Base-by-base conservation (phyloP, 1,140 invertebrate genomes). In the Brachystomella parvula region DNA sequence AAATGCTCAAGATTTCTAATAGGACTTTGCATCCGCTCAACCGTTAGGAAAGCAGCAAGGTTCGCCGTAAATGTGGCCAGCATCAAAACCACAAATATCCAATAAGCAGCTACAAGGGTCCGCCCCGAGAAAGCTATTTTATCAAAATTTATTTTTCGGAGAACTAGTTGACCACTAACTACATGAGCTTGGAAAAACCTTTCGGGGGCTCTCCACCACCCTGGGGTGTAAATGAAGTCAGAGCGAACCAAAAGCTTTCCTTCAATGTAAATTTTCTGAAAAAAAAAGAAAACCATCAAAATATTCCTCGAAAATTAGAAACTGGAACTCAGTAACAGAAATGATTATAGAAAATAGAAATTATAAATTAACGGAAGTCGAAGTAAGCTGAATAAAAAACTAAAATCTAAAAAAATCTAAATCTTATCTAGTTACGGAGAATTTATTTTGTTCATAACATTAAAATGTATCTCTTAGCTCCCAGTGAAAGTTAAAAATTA, bases 1-100 rank as follows among this genome's bases (percentile, higher is more conserved):
- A 95, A 77, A 75, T 93, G 91, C 74, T 94, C 90, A 74, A 95
- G 77, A 0, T 89, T 92, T 73, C 90, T 87, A 0, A 94, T 89
- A 0, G 90, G 89, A 1, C 88, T 87, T 83, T 92, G 91, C 93
- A 95, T 95, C 76, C 92, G 85, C 79, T 94, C 94, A 1, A 97
- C 94, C 0, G 94, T 98, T 0, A 98, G 82, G 77, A 69, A 72
- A 49, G 67, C 67, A 2, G 95, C 95, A 69, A 98, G 79, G 78
- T 98, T 98, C 2, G 95, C 95, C 0, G 95, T 98, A 77, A 98
- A 98, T 21, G 95, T 94, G 0, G 92, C 90, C 71, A 94, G 76
- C 89, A 94, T 94, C 0, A 95, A 81, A 0, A 94, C 90, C 2
- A 94, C 90, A 77, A 94, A 95, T 0, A 95, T 80, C 92, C 92